Percentiles rank a stretch among this genome's conserved stretches.
Evolutionary conservation across 2,888 invertebrate genomes (phyloP).

Genomic region (Oconnorella tubifera): DNA sequence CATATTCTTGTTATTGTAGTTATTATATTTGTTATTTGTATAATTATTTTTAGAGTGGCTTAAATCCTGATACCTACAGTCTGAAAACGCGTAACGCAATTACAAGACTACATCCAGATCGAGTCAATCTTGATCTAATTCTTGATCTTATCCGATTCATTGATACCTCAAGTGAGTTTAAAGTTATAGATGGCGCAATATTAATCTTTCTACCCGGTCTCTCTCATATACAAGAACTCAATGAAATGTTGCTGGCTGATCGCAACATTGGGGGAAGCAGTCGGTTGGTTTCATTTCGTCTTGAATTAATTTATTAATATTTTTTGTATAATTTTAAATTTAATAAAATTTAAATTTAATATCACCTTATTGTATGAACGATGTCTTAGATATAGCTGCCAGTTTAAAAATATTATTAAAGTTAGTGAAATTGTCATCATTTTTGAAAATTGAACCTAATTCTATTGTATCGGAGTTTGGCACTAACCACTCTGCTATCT

Average conservation of each 20-base stretch:
- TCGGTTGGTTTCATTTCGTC: slow-evolving; percentile 20
- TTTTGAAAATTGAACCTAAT: too few species aligned
- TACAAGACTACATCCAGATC: slow-evolving; percentile 45
- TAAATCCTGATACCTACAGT: slow-evolving; percentile 46
- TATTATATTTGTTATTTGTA: slow-evolving; percentile 14
- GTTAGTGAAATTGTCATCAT: too few species aligned
- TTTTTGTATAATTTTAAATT: too few species aligned
- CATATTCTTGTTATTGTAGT: too few species aligned
- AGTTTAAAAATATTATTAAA: too few species aligned
- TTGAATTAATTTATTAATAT: too few species aligned
- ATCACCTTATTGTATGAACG: too few species aligned
- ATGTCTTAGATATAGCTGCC: too few species aligned
- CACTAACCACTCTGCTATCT: too few species aligned
- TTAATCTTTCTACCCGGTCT: slow-evolving; percentile 52
- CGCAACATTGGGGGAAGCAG: slow-evolving; percentile 40
- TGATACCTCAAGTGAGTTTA: too few species aligned
- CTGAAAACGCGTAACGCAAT: slow-evolving; percentile 47
- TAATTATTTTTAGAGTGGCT: slow-evolving; percentile 42
- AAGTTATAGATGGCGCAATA: slow-evolving; percentile 44
- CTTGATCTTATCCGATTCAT: slow-evolving; percentile 42
- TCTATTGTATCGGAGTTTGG: too few species aligned
- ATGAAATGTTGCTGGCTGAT: slow-evolving; percentile 46
- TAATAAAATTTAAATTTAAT: too few species aligned
- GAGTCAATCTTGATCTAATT: slow-evolving; percentile 51
- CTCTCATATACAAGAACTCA: slow-evolving; percentile 49